phyloP scores from a whole-genome alignment of 2,888 invertebrate species.

The Campaea margaritaria region DNA sequence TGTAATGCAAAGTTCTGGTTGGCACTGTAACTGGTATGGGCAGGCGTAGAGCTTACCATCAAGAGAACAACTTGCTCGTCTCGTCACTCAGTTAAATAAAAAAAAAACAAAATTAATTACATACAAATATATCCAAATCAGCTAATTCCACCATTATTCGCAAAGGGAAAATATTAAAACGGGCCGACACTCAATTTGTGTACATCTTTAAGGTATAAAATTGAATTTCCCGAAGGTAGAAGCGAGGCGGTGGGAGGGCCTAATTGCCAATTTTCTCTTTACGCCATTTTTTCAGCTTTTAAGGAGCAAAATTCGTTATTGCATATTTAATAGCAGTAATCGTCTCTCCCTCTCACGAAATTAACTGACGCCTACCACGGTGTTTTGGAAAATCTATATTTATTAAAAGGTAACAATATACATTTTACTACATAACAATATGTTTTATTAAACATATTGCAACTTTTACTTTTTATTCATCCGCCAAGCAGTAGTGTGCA shows the following conservation, averaged over 20 bases:
- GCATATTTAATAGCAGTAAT: slow-evolving; percentile 84
- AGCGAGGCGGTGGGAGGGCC: slow-evolving; percentile 53
- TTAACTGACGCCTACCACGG: slow-evolving; percentile 53
- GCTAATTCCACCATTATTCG: slow-evolving; percentile 54
- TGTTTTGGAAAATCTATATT: slow-evolving; percentile 50
- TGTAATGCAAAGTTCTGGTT: too few species aligned
- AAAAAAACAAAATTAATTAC: slow-evolving; percentile 37
- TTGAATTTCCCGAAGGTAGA: slow-evolving; percentile 68
- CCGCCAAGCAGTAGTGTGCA: too few species aligned
- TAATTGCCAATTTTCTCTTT: slow-evolving; percentile 85
- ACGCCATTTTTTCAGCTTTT: slow-evolving; percentile 82
- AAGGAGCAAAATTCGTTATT: slow-evolving; percentile 84
- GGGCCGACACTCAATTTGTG: slow-evolving; percentile 74
- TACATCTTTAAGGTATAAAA: slow-evolving; percentile 77
- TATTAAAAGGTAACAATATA: too few species aligned
- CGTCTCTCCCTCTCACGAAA: slow-evolving; percentile 70
- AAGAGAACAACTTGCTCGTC: too few species aligned
- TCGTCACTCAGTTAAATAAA: too few species aligned
- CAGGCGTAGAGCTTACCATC: too few species aligned
- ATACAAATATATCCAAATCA: slow-evolving; percentile 49
- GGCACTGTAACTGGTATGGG: too few species aligned
- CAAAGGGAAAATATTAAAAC: slow-evolving; percentile 61
- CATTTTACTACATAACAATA: too few species aligned
- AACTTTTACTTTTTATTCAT: too few species aligned
- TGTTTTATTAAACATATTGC: too few species aligned